Percentiles rank a stretch among this genome's conserved stretches.
These are phyloP conservation scores for Botia almorhae DNA, from an alignment of 2,797 vertebrate species.

Conservation along the genomic window DNA sequence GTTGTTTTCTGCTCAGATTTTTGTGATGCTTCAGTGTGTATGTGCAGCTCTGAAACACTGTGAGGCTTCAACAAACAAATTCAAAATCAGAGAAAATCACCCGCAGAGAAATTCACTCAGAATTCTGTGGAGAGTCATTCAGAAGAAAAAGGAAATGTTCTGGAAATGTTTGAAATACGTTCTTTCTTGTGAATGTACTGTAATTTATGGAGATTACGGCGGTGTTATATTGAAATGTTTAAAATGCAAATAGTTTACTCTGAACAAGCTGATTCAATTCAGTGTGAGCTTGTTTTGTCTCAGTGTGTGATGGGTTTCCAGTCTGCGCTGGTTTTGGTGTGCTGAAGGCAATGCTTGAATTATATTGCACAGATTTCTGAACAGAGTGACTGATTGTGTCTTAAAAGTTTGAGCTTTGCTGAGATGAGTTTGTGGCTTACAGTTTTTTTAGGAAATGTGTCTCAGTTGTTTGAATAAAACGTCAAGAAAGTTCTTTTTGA, in stretches of 20 bases:
- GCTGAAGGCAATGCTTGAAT: conserved; percentile 4
- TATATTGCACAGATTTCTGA: neutral
- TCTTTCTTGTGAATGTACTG: neutral
- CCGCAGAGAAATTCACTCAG: conserved; percentile 5
- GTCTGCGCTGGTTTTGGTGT: neutral
- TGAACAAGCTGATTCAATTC: neutral
- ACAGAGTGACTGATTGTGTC: neutral
- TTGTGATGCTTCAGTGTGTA: neutral
- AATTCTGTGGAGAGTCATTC: neutral
- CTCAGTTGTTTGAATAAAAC: neutral
- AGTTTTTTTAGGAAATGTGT: neutral
- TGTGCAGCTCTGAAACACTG: conserved; percentile 6
- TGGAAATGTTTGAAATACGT: neutral
- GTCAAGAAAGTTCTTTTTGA: conserved; percentile 3
- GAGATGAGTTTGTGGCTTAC: conserved; percentile 1
- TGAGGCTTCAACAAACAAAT: conserved; percentile 9
- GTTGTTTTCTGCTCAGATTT: neutral
- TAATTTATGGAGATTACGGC: conserved; percentile 15
- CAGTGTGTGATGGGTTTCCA: conserved; percentile 16
- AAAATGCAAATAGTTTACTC: conserved; percentile 14
- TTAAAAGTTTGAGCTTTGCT: conserved; percentile 6
- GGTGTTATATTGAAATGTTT: conserved; percentile 24
- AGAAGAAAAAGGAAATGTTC: neutral
- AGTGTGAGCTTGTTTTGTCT: conserved; percentile 14
- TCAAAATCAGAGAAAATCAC: neutral